Conservation (phyloP, 2,797 vertebrate species). For the Paedocypris micromegethes region DNA sequence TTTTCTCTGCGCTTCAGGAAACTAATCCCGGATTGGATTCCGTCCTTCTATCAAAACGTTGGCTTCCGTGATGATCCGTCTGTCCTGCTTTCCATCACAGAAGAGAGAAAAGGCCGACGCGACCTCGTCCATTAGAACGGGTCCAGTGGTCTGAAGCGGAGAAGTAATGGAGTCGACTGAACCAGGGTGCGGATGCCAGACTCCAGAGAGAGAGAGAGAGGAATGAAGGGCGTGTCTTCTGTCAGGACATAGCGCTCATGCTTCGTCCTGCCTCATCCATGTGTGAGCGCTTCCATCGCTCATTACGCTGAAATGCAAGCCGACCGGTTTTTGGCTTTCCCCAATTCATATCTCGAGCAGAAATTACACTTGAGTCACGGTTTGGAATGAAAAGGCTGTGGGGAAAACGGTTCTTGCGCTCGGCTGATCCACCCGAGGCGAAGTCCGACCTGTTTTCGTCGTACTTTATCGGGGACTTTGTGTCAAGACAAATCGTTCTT, state of each 20-base stretch:
- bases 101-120: too few relatives aligned
- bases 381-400: slow-evolving; percentile 7
- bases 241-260: slow-evolving; percentile 1
- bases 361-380: slow-evolving; percentile 22
- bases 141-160: too few relatives aligned
- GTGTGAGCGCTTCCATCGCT: slow-evolving; percentile 2
- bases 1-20: slow-evolving; percentile 5
- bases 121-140: too few relatives aligned
- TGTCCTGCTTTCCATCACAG: background rate
- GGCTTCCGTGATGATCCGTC: too few relatives aligned
- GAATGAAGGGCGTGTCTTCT: background rate
- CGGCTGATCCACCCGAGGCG: slow-evolving; percentile 23
- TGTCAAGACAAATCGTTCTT: too few relatives aligned
- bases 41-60: background rate
- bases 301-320: slow-evolving; percentile 7
- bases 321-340: too few relatives aligned
- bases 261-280: slow-evolving; percentile 5
- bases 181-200: too few relatives aligned
- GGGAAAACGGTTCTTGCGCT: background rate
- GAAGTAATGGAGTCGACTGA: too few relatives aligned
- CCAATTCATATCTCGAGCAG: too few relatives aligned
- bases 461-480: too few relatives aligned
- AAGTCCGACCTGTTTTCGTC: too few relatives aligned
- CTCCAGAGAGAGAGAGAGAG: background rate
- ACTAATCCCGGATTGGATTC: slow-evolving; percentile 16